Percentiles rank a stretch among this genome's conserved stretches.
These are phyloP conservation scores for Oreonectes daqikongensis DNA, from an alignment of 2,797 vertebrate genomes.

Conservation along the genomic window DNA sequence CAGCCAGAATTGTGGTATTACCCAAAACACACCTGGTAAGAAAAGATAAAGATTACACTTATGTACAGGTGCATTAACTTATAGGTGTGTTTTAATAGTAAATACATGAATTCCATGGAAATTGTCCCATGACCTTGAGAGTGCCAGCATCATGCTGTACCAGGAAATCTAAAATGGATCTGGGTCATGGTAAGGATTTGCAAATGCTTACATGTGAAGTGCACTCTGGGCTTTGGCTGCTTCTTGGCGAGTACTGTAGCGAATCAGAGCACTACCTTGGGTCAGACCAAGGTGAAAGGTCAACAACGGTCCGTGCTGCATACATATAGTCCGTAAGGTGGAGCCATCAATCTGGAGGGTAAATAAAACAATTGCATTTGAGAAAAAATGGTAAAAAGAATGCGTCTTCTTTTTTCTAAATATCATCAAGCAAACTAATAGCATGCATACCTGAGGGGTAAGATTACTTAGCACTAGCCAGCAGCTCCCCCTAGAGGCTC, in stretches of 20 bases:
- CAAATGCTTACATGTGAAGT: conserved; percentile 83
- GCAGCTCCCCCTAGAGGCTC: conserved; percentile 86
- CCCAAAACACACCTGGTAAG: conserved; percentile 88
- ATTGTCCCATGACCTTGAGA: background rate
- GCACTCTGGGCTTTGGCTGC: conserved; percentile 92
- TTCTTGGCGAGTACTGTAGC: conserved; percentile 91
- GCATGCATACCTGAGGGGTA: conserved; percentile 84
- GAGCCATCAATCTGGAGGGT: conserved; percentile 85
- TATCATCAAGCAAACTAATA: too few relatives aligned
- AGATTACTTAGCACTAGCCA: conserved; percentile 93
- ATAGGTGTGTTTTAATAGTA: too few relatives aligned
- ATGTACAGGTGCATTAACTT: too few relatives aligned
- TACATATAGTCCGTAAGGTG: conserved; percentile 91
- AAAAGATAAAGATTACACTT: background rate
- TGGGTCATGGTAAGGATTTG: background rate
- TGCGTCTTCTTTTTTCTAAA: too few relatives aligned
- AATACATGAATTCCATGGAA: background rate
- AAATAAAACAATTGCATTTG: background rate
- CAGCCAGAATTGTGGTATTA: conserved; percentile 93
- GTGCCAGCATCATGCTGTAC: background rate
- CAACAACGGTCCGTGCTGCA: conserved; percentile 93
- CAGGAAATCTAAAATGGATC: background rate
- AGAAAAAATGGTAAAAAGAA: background rate
- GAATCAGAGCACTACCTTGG: conserved; percentile 91
- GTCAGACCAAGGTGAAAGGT: conserved; percentile 95